Conservation (phyloP, 64 coral and sea anemone species). For the Dendronephthya gigantea region DNA sequence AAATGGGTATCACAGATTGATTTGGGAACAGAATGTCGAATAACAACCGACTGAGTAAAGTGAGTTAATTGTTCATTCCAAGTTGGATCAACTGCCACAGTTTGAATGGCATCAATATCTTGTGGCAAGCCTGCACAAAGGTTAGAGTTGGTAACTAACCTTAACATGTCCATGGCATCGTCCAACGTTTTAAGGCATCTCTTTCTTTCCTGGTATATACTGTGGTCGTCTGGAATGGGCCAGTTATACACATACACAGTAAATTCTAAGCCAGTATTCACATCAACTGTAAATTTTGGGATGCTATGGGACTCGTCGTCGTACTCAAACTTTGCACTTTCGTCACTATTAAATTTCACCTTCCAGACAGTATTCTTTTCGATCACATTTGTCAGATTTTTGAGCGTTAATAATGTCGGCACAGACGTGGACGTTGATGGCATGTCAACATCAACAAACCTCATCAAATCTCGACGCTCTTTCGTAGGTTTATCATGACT, state of each 20-base stretch:
- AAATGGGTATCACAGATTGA: not conserved
- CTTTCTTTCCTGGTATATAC: not conserved
- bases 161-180: not conserved
- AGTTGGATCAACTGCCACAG: not conserved
- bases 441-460: not conserved
- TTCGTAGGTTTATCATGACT: not conserved
- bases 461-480: not conserved
- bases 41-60: not conserved
- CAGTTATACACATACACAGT: not conserved
- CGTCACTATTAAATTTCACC: not conserved
- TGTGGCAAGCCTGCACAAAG: not conserved
- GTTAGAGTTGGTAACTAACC: not conserved
- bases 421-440: not conserved
- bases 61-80: not conserved
- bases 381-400: too few species aligned
- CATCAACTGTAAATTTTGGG: not conserved
- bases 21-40: not conserved
- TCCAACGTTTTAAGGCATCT: not conserved
- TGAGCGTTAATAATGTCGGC: too few species aligned
- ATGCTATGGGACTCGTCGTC: not conserved
- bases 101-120: not conserved
- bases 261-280: not conserved
- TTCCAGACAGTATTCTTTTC: not conserved
- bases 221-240: not conserved
- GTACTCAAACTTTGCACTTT: not conserved